phyloP scores from a whole-genome alignment of 2,797 vertebrate species.

The Sebastes minor region DNA sequence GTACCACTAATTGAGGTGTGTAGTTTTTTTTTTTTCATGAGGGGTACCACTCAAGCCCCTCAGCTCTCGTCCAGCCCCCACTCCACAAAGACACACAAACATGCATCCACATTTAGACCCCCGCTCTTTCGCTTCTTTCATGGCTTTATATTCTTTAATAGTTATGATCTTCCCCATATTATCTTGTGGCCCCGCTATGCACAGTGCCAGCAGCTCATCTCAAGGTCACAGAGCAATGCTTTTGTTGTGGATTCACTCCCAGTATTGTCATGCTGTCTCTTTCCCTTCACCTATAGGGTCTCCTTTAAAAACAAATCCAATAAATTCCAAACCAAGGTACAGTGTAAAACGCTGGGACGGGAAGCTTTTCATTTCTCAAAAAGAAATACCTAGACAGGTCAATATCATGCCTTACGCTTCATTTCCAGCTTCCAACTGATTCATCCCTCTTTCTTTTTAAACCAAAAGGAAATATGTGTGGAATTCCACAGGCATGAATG shows the following conservation, averaged over 20 bases:
- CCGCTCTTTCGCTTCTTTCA: neutral
- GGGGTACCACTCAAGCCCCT: conserved; percentile 25
- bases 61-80: neutral
- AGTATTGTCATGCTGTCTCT: conserved; percentile 16
- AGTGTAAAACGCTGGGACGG: neutral
- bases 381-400: neutral
- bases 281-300: conserved; percentile 7
- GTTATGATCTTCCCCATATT: conserved; percentile 17
- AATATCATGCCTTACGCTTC: conserved; percentile 20
- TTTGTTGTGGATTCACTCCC: conserved; percentile 42
- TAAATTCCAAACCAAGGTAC: conserved; percentile 18
- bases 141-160: conserved; percentile 36
- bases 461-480: conserved; percentile 37
- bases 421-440: conserved; percentile 25
- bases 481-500: conserved; percentile 44
- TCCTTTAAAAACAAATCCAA: conserved; percentile 28
- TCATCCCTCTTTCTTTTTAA: conserved; percentile 17
- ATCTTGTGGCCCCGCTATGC: conserved; percentile 2
- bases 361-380: neutral
- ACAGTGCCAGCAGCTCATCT: conserved; percentile 41
- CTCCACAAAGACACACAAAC: conserved; percentile 20
- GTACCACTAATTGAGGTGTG: conserved; percentile 72
- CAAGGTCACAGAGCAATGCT: conserved; percentile 54
- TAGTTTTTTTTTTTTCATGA: conserved; percentile 9
- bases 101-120: neutral